Evolutionary conservation across 2,888 invertebrate genomes (phyloP).

Genomic region (Eretmocerus hayati): DNA sequence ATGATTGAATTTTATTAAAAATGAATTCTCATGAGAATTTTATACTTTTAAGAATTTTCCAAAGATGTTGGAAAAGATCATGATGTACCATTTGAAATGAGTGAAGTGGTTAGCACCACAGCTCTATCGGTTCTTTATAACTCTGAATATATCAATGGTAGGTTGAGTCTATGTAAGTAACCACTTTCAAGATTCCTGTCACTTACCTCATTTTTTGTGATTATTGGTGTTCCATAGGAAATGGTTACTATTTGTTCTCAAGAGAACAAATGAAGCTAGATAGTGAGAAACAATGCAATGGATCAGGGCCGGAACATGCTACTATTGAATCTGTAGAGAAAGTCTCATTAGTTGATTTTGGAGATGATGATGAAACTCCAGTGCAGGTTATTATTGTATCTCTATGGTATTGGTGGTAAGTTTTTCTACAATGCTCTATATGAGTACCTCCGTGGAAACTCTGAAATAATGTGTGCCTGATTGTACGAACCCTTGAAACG

Average conservation of each 20-base stretch:
- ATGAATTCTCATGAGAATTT: constrained; percentile 2
- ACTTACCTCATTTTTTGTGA: neutral
- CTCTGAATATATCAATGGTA: constrained; percentile 64
- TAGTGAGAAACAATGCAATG: constrained; percentile 46
- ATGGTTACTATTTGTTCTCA: constrained; percentile 72
- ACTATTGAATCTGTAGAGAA: constrained; percentile 29
- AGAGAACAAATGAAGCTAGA: constrained; percentile 51
- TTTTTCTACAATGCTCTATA: constrained; percentile 15
- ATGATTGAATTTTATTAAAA: constrained; percentile 9
- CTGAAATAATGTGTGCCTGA: too few relatives aligned
- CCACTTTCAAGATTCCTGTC: neutral
- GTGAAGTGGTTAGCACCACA: constrained; percentile 51
- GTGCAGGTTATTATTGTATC: constrained; percentile 66
- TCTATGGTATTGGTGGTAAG: constrained; percentile 71
- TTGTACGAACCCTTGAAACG: too few relatives aligned
- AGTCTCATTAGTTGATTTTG: constrained; percentile 22
- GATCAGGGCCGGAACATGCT: constrained; percentile 21
- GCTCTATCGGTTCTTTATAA: constrained; percentile 70
- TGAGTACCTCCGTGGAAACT: too few relatives aligned
- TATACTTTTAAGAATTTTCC: constrained; percentile 23
- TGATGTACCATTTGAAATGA: constrained; percentile 17
- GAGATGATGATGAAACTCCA: constrained; percentile 54
- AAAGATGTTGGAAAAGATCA: constrained; percentile 17
- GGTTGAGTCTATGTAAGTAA: constrained; percentile 6
- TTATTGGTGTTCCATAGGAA: constrained; percentile 47